Percentiles rank a stretch among this genome's conserved stretches.
Evolutionary conservation across 2,888 invertebrate species (phyloP).

Genomic region (Drosophila borealis): DNA sequence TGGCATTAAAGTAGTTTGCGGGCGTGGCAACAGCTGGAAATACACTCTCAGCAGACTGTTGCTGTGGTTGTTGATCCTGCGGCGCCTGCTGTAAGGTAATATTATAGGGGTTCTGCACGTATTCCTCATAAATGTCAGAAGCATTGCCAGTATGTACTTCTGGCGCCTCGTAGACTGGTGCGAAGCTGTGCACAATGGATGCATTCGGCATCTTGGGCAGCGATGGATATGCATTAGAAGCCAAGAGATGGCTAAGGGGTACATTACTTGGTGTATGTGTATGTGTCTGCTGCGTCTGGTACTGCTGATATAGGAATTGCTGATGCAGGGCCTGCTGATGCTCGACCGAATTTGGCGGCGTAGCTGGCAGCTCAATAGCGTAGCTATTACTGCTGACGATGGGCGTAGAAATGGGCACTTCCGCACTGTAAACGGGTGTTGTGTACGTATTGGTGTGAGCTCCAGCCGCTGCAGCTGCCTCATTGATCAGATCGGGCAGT

Average conservation of each 20-base stretch:
- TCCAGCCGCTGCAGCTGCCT: conserved; percentile 61
- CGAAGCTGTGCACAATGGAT: conserved; percentile 84
- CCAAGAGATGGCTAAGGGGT: conserved; percentile 82
- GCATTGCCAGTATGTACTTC: conserved; percentile 25
- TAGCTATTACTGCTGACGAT: conserved; percentile 64
- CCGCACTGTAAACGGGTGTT: conserved; percentile 47
- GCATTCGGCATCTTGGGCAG: conserved; percentile 77
- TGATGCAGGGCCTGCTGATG: conserved; percentile 61
- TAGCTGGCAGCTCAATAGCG: conserved; percentile 82
- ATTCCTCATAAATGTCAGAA: conserved; percentile 83
- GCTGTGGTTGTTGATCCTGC: conserved; percentile 62
- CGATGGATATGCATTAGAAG: conserved; percentile 83
- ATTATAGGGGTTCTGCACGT: conserved; percentile 84
- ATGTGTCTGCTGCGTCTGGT: conserved; percentile 45
- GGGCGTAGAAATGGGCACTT: conserved; percentile 3
- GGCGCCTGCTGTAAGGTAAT: conserved; percentile 82
- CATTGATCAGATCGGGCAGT: conserved; percentile 75
- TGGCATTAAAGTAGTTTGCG: conserved; percentile 88
- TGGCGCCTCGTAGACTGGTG: conserved; percentile 74
- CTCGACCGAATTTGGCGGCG: conserved; percentile 60
- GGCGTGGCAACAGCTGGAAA: conserved; percentile 84
- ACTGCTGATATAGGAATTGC: conserved; percentile 54
- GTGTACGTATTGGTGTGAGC: conserved; percentile 24
- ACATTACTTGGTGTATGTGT: conserved; percentile 61
- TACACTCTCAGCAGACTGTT: conserved; percentile 14